Evolutionary conservation across 2,888 invertebrate species (phyloP).

Genomic region (Nemoura dubitans): DNA sequence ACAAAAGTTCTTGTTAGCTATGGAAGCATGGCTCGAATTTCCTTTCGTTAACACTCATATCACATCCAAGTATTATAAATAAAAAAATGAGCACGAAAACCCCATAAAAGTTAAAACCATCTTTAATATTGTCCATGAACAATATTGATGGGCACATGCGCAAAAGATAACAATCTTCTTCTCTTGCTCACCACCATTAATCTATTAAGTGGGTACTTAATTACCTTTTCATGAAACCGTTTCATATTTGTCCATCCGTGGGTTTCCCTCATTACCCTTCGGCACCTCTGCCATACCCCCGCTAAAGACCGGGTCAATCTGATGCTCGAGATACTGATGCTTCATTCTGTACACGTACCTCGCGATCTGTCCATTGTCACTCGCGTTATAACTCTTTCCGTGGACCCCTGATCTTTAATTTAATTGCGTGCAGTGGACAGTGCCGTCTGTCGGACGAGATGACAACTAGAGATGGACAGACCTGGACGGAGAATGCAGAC

Average conservation of each 20-base stretch:
- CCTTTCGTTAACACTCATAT: background rate
- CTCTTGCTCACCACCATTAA: background rate
- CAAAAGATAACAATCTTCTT: background rate
- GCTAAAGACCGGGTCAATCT: background rate
- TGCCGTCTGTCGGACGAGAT: background rate
- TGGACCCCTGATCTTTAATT: conserved; percentile 34
- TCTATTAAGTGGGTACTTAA: background rate
- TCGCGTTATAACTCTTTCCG: conserved; percentile 31
- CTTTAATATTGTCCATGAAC: background rate
- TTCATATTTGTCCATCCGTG: background rate
- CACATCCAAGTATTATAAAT: background rate
- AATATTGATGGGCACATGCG: background rate
- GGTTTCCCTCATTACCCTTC: background rate
- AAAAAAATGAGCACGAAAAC: background rate
- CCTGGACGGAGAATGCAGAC: background rate
- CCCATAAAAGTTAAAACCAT: background rate
- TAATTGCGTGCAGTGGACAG: conserved; percentile 24
- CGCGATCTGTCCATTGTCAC: conserved; percentile 34
- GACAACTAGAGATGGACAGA: background rate
- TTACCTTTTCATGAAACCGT: background rate
- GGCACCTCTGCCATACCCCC: background rate
- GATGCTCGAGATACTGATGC: background rate
- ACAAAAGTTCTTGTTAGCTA: background rate
- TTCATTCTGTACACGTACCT: conserved; percentile 20
- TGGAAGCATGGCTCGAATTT: too few species aligned